Evolutionary conservation across 2,113 vertebrate species (phyloP).

Genomic region (Fregetta grallaria): DNA sequence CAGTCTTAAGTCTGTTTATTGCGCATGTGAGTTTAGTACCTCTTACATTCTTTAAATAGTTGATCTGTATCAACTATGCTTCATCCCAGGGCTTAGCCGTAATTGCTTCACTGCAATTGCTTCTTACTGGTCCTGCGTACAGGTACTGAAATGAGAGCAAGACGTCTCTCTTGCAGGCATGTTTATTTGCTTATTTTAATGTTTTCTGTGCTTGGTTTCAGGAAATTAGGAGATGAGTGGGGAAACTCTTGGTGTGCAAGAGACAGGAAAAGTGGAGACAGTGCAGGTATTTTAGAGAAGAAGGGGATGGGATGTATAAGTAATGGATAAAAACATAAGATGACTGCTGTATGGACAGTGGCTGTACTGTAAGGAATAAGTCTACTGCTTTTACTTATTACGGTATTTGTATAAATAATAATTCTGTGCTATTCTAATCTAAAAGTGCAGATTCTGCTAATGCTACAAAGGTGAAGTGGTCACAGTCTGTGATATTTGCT

Average conservation of each 20-base stretch:
- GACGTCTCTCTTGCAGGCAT: not conserved
- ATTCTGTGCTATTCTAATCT: not conserved
- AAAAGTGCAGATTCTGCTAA: not conserved
- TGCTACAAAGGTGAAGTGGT: not conserved
- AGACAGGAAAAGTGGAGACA: not conserved
- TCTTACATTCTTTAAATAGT: slow-evolving; percentile 66
- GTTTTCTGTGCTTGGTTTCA: not conserved
- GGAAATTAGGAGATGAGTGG: not conserved
- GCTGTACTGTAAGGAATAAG: not conserved
- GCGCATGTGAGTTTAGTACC: slow-evolving; percentile 1
- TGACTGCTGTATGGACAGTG: not conserved
- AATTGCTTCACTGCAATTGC: not conserved
- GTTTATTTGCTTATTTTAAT: not conserved
- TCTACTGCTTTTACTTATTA: not conserved
- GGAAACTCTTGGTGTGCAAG: not conserved
- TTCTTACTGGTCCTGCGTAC: not conserved
- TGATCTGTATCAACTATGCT: slow-evolving; percentile 50
- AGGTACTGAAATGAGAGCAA: not conserved
- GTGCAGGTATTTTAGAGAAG: not conserved
- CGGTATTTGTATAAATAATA: not conserved
- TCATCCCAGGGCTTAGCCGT: slow-evolving; percentile 46
- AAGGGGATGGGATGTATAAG: not conserved
- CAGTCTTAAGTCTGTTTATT: not conserved
- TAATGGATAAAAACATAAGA: not conserved
- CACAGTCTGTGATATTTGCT: not conserved